A percentile compares a stretch with the other conserved stretches of the same genome.
These are phyloP conservation scores for Enteromius viviparus DNA, from an alignment of 2,797 vertebrate genomes.

Conservation along the genomic window DNA sequence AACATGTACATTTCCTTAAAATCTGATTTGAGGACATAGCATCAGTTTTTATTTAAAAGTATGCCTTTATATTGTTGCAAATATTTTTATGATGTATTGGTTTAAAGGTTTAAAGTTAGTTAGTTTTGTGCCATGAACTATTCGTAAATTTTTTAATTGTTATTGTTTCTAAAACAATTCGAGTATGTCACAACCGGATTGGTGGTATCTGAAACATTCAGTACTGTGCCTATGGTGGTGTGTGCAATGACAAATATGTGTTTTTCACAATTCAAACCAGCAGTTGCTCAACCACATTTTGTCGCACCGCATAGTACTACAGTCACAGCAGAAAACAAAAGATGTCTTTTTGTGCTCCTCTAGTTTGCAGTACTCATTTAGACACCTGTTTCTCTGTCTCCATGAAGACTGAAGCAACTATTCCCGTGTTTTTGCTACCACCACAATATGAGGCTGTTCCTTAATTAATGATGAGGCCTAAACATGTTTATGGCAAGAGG, in stretches of 20 bases:
- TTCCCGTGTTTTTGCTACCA: slow-evolving; percentile 10
- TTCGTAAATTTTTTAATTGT: slow-evolving; percentile 29
- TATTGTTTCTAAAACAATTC: slow-evolving; percentile 42
- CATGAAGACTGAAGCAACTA: neutral
- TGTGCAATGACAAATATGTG: slow-evolving; percentile 51
- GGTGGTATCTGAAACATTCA: slow-evolving; percentile 41
- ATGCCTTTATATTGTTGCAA: neutral
- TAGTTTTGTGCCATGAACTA: slow-evolving; percentile 17
- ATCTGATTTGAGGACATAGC: neutral
- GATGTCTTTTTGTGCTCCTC: slow-evolving; percentile 37
- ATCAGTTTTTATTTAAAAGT: neutral
- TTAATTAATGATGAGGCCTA: slow-evolving; percentile 34
- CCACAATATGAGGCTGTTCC: slow-evolving; percentile 7
- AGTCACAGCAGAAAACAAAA: slow-evolving; percentile 11
- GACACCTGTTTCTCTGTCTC: neutral
- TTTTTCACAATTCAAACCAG: slow-evolving; percentile 10
- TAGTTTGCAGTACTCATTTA: neutral
- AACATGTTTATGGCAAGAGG: slow-evolving; percentile 24
- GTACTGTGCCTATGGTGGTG: neutral
- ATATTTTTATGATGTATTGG: neutral
- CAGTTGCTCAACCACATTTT: neutral
- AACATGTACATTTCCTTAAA: neutral
- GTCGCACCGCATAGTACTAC: neutral
- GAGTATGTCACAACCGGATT: slow-evolving; percentile 49
- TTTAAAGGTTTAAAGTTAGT: neutral